Conservation (phyloP, 2,797 vertebrate species). For the Ispidina picta region DNA sequence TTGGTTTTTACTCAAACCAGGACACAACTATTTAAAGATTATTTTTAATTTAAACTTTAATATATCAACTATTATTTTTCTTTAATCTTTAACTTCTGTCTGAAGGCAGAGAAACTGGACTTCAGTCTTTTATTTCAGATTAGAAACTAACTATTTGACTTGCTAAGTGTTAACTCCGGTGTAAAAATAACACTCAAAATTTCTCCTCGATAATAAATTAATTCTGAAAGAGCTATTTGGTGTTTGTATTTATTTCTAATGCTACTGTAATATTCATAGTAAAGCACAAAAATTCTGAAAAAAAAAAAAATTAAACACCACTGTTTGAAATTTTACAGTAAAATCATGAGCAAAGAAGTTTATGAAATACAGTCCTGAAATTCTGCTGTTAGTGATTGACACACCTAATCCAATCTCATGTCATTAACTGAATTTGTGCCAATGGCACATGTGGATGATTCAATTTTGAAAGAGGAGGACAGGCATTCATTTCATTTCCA, state of each 20-base stretch:
- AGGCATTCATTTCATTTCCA: neutral
- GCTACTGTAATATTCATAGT: neutral
- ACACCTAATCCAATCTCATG: neutral
- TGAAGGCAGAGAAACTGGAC: neutral
- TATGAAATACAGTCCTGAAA: neutral
- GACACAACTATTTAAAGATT: neutral
- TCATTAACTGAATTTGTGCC: neutral
- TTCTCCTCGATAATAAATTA: neutral
- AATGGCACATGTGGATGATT: rapidly evolving
- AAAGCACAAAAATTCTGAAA: neutral
- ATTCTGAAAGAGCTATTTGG: neutral
- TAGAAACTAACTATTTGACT: neutral
- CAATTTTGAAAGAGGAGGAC: neutral
- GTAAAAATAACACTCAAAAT: neutral
- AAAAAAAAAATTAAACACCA: neutral
- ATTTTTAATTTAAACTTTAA: neutral
- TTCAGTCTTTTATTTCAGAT: neutral
- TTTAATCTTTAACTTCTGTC: neutral
- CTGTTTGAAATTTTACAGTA: neutral
- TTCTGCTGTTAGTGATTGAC: neutral
- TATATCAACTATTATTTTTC: neutral
- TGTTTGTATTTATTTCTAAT: neutral
- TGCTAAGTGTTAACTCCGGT: neutral
- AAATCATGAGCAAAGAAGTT: neutral
- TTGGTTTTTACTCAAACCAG: too few species aligned